Base-by-base conservation (phyloP, 1,140 invertebrate species). In the Scaptomyza hsui region DNA sequence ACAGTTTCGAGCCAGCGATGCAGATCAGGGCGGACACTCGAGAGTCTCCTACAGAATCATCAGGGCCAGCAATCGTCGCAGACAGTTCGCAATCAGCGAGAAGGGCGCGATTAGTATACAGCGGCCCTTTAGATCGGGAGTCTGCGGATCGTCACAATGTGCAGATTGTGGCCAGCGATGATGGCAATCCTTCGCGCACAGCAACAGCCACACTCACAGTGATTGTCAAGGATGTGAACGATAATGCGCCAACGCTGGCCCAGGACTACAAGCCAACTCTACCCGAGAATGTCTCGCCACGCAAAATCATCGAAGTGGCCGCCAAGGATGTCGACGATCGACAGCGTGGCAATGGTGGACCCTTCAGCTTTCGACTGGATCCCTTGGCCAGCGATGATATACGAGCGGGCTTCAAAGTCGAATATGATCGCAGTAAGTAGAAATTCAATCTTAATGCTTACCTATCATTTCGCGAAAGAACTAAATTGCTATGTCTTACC, bases 171-270 rank as follows among this genome's bases (percentile, higher is more conserved):
- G 94, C 94, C 24, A 93, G 94, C 52, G 94, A 95, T 83, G 94
- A 95, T 89, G 94, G 94, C 53, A 89, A 77, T 57, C 94, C 94
- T 10, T 88, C 94, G 12, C 93, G 93, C 69, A 95, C 94, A 5
- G 94, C 95, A 0, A 95, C 94, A 1, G 95, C 94, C 2, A 95
- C 94, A 1, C 89, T 96, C 10, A 93, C 93, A 0, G 93, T 95
- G 0, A 92, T 93, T 47, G 94, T 95, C 2, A 92, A 92, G 51
- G 95, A 95, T 89, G 93, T 95, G 19, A 95, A 95, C 75, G 95
- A 96, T 71, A 95, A 93, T 90, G 92, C 92, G 0, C 94, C 94
- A 1, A 91, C 85, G 4, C 93, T 94, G 74, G 89, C 92, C 0
- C 91, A 94, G 73, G 93, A 94, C 60, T 95, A 95, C 76, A 92